Evolutionary conservation across 2,797 vertebrate genomes (phyloP), one percentile per base, ranked within the genome.

Genomic region (Spondyliosoma cantharus): DNA sequence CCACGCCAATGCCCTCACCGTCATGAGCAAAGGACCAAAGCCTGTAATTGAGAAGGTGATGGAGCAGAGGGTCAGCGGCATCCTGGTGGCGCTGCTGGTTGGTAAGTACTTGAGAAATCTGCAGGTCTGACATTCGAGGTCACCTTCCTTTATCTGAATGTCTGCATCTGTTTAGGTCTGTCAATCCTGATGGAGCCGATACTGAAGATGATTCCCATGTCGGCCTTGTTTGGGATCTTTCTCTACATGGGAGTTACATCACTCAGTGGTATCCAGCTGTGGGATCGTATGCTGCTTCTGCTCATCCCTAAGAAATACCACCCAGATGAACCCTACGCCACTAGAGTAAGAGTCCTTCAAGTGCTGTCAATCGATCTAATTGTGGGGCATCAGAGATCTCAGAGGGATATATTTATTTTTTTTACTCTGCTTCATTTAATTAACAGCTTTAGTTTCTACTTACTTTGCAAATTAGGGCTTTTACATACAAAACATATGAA

Each of bases 231-330:
- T 0, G 98, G 98, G 81, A 99, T 99, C 90, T 99, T 99, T 87
- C 96, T 99, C 68, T 99, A 99, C 91, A 99, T 99, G 98, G 98
- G 98, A 0, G 95, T 99, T 67, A 99, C 98, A 0, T 99, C 98
- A 4, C 96, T 99, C 57, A 97, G 95, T 0, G 98, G 98, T 61
- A 97, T 99, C 89, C 98, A 99, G 92, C 91, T 99, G 59, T 99
- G 96, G 13, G 98, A 99, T 77, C 97, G 98, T 54, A 94, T 97
- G 3, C 92, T 97, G 77, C 96, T 99, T 59, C 90, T 98, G 69
- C 66, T 98, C 73, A 95, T 97, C 66, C 98, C 98, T 1, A 95
- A 96, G 86, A 99, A 99, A 91, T 97, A 99, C 86, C 97, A 98
- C 70, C 98, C 98, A 0, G 82, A 94, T 0, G 95, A 96, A 80